phyloP scores from a whole-genome alignment of 1,140 invertebrate genomes.

The Neelides sp. region DNA sequence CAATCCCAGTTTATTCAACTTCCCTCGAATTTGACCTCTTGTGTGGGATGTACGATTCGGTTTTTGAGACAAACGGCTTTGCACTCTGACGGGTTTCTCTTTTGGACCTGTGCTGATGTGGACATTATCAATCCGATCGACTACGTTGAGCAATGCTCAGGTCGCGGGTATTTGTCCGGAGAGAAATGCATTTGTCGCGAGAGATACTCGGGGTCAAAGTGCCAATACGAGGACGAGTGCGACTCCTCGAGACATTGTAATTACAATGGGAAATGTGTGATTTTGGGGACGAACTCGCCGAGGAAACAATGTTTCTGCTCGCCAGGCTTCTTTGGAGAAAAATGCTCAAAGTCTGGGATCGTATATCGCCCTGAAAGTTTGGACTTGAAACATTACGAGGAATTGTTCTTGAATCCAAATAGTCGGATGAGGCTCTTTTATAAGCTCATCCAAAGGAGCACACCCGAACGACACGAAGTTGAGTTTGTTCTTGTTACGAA shows the following conservation, averaged over 20 bases:
- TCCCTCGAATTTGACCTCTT: constrained; percentile 73
- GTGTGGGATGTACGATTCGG: constrained; percentile 75
- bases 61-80: constrained; percentile 75
- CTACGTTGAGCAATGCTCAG: constrained; percentile 66
- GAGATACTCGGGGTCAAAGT: no score
- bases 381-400: constrained; percentile 20
- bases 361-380: constrained; percentile 13
- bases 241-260: constrained; percentile 64
- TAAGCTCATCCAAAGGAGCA: no score
- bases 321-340: constrained; percentile 66
- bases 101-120: constrained; percentile 91
- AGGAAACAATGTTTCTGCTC: constrained; percentile 77
- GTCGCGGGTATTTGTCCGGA: constrained; percentile 60
- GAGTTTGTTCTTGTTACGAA: constrained; percentile 73
- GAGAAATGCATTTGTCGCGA: constrained; percentile 38
- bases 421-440: neutral
- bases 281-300: constrained; percentile 63
- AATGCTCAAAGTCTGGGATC: constrained; percentile 45
- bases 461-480: constrained; percentile 66
- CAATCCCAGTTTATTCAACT: constrained; percentile 64
- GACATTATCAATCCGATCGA: constrained; percentile 58
- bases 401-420: neutral
- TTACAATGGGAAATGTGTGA: constrained; percentile 61
- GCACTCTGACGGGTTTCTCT: constrained; percentile 68
- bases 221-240: constrained; percentile 71